Conservation (phyloP, 2,888 invertebrate genomes). For the Panopea generosa region DNA sequence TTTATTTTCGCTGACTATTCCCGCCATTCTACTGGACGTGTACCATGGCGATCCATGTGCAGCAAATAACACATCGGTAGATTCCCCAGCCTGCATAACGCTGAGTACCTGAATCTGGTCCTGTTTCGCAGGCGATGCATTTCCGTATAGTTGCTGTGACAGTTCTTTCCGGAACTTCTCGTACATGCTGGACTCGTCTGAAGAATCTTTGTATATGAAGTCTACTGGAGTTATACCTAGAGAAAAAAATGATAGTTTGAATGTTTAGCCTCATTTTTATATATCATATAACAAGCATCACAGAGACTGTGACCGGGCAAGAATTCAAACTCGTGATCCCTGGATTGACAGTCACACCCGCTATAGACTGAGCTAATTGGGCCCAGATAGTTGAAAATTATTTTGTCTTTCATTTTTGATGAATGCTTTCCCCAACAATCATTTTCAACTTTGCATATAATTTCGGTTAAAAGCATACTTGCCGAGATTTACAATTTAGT, state of each 20-base stretch:
- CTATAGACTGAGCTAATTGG: no score
- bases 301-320: no score
- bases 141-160: slow-evolving; percentile 93
- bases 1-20: slow-evolving; percentile 89
- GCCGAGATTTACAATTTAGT: no score
- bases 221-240: slow-evolving; percentile 90
- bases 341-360: no score
- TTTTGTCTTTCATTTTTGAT: no score
- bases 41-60: slow-evolving; percentile 98
- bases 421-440: no score
- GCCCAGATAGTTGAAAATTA: no score
- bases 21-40: slow-evolving; percentile 96
- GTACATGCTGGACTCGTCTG: slow-evolving; percentile 89
- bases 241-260: neutral
- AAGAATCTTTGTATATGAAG: slow-evolving; percentile 88
- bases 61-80: slow-evolving; percentile 94
- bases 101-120: slow-evolving; percentile 98
- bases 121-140: slow-evolving; percentile 87
- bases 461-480: no score
- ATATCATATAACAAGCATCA: no score
- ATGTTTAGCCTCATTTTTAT: no score
- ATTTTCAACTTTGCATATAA: no score
- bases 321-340: no score
- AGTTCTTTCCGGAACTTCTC: slow-evolving; percentile 95
- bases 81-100: slow-evolving; percentile 90